Percentiles rank a stretch among this genome's conserved stretches.
phyloP scores from a whole-genome alignment of 1,140 invertebrate species.

The Drosophila gunungcola region DNA sequence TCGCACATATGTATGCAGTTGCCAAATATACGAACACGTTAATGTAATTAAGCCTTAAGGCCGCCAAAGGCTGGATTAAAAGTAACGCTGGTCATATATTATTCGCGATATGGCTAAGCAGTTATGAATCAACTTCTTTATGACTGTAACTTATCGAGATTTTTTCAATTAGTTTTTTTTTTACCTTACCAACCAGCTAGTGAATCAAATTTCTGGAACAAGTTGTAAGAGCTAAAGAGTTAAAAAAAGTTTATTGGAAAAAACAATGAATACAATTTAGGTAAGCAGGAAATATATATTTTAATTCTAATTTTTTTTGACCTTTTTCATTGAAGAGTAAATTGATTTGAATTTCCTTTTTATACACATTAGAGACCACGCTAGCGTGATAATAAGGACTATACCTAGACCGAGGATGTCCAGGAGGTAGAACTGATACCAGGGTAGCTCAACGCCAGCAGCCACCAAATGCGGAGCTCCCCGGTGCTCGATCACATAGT shows the following conservation, averaged over 20 bases:
- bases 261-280: too few species aligned
- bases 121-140: constrained; percentile 28
- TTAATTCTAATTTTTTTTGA: too few species aligned
- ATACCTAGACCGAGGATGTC: background rate
- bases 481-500: background rate
- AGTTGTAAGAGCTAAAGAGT: too few species aligned
- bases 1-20: constrained; percentile 30
- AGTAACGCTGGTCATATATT: constrained; percentile 14
- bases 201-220: too few species aligned
- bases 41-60: constrained; percentile 40
- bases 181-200: too few species aligned
- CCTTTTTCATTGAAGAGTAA: too few species aligned
- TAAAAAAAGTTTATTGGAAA: too few species aligned
- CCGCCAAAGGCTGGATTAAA: constrained; percentile 22
- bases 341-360: too few species aligned
- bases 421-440: constrained; percentile 3
- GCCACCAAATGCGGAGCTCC: constrained; percentile 2
- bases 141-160: constrained; percentile 11
- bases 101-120: constrained; percentile 11
- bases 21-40: constrained; percentile 37
- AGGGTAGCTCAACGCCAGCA: background rate
- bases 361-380: too few species aligned
- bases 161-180: background rate
- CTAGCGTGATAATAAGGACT: too few species aligned
- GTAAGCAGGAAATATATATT: too few species aligned